Conservation (phyloP, 1,140 invertebrate genomes). For the Daktulosphaira vitifoliae region DNA sequence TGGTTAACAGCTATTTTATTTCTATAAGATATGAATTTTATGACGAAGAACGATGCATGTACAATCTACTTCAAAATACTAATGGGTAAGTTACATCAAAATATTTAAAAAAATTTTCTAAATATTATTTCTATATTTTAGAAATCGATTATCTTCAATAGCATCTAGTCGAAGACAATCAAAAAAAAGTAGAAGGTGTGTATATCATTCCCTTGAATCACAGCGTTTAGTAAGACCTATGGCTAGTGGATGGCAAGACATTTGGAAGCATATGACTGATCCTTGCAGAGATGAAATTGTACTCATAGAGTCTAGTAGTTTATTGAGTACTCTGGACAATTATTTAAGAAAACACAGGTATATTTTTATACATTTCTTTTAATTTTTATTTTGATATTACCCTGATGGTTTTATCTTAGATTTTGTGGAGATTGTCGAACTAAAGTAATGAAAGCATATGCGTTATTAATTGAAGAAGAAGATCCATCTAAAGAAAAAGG, state of each 20-base stretch:
- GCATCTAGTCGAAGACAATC: slow-evolving; percentile 46
- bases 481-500: slow-evolving; percentile 75
- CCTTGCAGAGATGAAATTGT: slow-evolving; percentile 77
- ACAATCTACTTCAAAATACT: slow-evolving; percentile 27
- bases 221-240: slow-evolving; percentile 60
- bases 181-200: slow-evolving; percentile 78
- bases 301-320: slow-evolving; percentile 68
- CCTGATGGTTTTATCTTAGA: slow-evolving; percentile 43
- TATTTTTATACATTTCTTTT: slow-evolving; percentile 24
- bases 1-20: slow-evolving; percentile 12
- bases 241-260: slow-evolving; percentile 62
- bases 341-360: slow-evolving; percentile 81
- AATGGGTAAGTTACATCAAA: slow-evolving; percentile 21
- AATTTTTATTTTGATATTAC: not conserved
- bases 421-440: slow-evolving; percentile 87
- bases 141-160: slow-evolving; percentile 26
- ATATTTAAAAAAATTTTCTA: too few relatives aligned
- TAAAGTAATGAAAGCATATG: slow-evolving; percentile 79
- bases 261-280: slow-evolving; percentile 79
- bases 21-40: slow-evolving; percentile 26
- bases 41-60: slow-evolving; percentile 26
- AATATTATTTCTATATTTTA: not conserved
- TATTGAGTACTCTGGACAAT: slow-evolving; percentile 74
- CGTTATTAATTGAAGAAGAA: slow-evolving; percentile 72
- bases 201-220: slow-evolving; percentile 76